A percentile compares a stretch with the other conserved stretches of the same genome.
These are phyloP conservation scores for Bombus breviceps DNA, from an alignment of 1,140 invertebrate genomes.

Conservation along the genomic window DNA sequence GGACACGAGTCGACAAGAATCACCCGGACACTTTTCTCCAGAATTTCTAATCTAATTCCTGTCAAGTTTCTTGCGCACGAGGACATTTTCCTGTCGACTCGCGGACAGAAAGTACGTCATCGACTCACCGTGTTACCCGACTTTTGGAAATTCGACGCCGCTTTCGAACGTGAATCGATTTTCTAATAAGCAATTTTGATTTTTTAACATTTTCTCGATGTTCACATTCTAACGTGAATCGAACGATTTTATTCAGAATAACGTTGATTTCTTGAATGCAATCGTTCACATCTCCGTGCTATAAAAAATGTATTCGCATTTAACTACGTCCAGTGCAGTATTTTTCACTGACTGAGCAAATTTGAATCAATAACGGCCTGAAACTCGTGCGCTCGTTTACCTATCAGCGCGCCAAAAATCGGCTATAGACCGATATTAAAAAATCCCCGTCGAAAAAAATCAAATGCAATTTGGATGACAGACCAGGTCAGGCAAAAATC, in stretches of 20 bases:
- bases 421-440: neutral
- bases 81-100: conserved; percentile 5
- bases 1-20: conserved; percentile 39
- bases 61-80: conserved; percentile 29
- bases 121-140: neutral
- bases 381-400: neutral
- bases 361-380: neutral
- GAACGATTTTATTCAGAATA: neutral
- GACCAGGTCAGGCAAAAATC: neutral
- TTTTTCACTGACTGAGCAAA: neutral
- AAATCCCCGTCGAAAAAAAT: neutral
- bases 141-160: neutral
- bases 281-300: no score
- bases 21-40: conserved; percentile 33
- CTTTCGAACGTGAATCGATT: neutral
- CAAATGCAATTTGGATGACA: neutral
- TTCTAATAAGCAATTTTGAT: neutral
- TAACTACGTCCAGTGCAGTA: neutral
- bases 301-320: neutral
- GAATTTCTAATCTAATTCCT: conserved; percentile 49
- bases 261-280: neutral
- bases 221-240: no score
- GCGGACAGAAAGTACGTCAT: conserved; percentile 29
- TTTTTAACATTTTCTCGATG: neutral
- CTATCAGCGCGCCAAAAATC: no score